These are phyloP conservation scores for Amazonetta brasiliensis DNA, from an alignment of 2,797 vertebrate genomes.

Conservation along the genomic window DNA sequence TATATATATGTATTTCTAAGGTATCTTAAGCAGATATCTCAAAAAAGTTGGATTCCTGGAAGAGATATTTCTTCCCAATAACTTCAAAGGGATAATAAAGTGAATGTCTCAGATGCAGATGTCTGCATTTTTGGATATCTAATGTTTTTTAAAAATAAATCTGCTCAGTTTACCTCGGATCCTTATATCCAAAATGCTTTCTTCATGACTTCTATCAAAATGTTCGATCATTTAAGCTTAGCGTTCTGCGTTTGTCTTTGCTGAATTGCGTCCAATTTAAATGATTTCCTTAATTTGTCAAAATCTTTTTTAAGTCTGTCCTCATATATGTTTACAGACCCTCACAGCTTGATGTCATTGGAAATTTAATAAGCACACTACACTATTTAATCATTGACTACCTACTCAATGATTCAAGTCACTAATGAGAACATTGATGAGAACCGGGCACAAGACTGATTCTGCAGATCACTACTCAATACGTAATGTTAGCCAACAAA, in stretches of 20 bases:
- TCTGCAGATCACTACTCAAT: conserved; percentile 29
- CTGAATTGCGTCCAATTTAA: conserved; percentile 50
- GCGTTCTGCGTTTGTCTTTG: conserved; percentile 15
- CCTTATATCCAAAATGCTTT: background rate
- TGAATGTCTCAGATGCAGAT: background rate
- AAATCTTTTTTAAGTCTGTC: conserved; percentile 39
- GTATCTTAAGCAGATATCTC: background rate
- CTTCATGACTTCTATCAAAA: background rate
- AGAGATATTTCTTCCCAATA: background rate
- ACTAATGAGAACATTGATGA: conserved; percentile 66
- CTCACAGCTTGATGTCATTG: conserved; percentile 63
- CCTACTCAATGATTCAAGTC: conserved; percentile 53
- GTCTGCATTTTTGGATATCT: background rate
- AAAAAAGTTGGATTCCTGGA: background rate
- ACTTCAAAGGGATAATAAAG: background rate
- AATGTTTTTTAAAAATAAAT: background rate
- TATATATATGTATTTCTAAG: background rate
- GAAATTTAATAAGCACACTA: conserved; percentile 63
- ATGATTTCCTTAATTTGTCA: conserved; percentile 44
- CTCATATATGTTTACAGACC: conserved; percentile 53
- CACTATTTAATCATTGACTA: conserved; percentile 69
- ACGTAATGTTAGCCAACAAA: background rate
- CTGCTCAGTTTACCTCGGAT: background rate
- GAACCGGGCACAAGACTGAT: conserved; percentile 41
- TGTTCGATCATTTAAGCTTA: background rate